These are phyloP conservation scores for Kryphioiulus occultus DNA, from an alignment of 2,888 invertebrate genomes.

Conservation along the genomic window DNA sequence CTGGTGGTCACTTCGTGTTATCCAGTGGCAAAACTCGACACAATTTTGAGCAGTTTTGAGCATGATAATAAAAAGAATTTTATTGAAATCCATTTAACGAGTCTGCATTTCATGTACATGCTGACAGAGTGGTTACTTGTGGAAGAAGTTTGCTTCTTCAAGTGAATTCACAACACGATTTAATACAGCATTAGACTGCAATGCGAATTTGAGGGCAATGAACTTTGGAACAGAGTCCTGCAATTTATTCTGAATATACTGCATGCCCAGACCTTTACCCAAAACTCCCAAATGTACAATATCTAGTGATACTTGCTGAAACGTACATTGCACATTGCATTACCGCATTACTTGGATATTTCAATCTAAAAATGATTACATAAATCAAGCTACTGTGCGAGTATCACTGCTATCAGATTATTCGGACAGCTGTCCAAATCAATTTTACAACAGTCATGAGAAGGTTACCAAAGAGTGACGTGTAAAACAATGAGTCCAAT, in stretches of 20 bases:
- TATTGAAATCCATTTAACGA: neutral
- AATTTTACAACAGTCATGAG: too few species aligned
- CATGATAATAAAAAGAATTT: neutral
- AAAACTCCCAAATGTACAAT: neutral
- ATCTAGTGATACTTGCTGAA: neutral
- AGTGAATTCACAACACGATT: neutral
- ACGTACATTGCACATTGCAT: too few species aligned
- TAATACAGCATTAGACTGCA: neutral
- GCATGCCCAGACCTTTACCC: neutral
- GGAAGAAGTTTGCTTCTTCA: neutral
- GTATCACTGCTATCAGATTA: too few species aligned
- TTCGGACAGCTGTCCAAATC: too few species aligned
- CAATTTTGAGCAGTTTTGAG: neutral
- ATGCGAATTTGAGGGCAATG: conserved; percentile 2
- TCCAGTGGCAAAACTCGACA: neutral
- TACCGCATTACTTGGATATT: too few species aligned
- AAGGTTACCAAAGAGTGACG: neutral
- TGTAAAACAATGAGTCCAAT: neutral
- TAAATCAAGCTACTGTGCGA: too few species aligned
- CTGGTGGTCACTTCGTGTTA: neutral
- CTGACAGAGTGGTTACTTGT: neutral
- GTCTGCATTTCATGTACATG: neutral
- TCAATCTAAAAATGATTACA: too few species aligned
- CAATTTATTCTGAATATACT: neutral
- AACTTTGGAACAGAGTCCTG: neutral